These are phyloP conservation scores for Diplodus sargus DNA, from an alignment of 2,797 vertebrate genomes.

Conservation along the genomic window DNA sequence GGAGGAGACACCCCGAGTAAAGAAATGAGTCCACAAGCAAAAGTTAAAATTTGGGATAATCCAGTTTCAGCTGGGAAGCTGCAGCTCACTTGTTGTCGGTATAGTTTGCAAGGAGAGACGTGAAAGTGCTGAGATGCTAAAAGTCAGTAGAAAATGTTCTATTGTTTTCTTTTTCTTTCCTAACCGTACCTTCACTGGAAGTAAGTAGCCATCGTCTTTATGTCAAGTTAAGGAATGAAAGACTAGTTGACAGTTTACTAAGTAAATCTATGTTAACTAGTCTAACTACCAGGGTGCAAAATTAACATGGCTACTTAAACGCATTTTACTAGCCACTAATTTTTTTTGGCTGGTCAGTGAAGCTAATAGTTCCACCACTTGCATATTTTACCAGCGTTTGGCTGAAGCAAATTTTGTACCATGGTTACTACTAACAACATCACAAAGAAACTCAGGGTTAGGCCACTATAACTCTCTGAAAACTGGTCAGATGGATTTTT, in stretches of 20 bases:
- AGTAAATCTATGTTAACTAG: background rate
- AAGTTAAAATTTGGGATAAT: background rate
- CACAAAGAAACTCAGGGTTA: background rate
- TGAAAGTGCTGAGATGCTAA: background rate
- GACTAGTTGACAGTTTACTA: background rate
- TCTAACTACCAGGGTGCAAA: background rate
- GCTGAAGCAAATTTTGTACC: no score
- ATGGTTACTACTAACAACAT: background rate
- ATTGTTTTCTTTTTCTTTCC: background rate
- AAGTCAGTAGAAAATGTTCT: background rate
- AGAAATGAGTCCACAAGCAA: constrained; percentile 1
- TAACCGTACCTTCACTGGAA: background rate
- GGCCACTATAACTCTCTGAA: background rate
- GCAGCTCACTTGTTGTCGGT: constrained; percentile 3
- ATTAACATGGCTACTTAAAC: no score
- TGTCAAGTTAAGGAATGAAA: background rate
- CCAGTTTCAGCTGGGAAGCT: background rate
- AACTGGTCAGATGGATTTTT: constrained; percentile 6
- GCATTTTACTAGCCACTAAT: no score
- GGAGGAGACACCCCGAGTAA: background rate
- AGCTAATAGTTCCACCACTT: no score
- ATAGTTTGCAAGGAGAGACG: constrained; percentile 1
- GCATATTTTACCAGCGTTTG: no score
- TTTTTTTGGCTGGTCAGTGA: no score
- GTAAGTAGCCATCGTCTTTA: background rate